These are phyloP conservation scores for Pluvianellus socialis DNA, from an alignment of 2,113 vertebrate genomes.

Conservation along the genomic window DNA sequence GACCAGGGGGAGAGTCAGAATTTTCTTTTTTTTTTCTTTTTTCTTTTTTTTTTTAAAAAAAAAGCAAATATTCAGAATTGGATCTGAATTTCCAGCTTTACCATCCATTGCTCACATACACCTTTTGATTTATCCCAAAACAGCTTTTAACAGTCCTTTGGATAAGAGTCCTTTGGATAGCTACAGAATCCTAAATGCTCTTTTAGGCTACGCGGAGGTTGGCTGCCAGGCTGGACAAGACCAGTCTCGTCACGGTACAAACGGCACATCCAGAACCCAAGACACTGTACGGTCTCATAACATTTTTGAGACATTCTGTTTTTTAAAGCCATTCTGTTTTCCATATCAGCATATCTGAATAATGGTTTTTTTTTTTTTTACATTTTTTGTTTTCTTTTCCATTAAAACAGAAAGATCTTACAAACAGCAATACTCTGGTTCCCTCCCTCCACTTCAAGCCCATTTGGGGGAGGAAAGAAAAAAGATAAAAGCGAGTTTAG, in stretches of 20 bases:
- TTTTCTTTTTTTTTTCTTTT: background rate
- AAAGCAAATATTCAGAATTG: background rate
- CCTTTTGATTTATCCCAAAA: background rate
- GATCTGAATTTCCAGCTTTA: conserved; percentile 3
- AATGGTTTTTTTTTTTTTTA: background rate
- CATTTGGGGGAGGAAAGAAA: background rate
- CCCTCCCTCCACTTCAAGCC: background rate
- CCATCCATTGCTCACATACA: background rate
- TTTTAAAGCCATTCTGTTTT: background rate
- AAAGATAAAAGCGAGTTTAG: background rate
- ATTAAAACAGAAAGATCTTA: background rate
- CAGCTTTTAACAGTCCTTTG: background rate
- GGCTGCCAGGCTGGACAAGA: background rate
- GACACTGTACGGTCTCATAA: background rate
- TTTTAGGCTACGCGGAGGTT: background rate
- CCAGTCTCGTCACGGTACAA: background rate
- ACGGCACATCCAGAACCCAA: background rate
- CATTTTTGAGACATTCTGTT: background rate
- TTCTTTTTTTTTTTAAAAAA: background rate
- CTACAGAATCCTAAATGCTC: background rate
- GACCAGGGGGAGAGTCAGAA: background rate
- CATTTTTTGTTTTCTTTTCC: background rate
- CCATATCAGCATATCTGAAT: background rate
- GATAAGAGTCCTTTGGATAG: background rate
- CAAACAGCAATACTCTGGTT: background rate